These are phyloP conservation scores for Gymnoscopelus microlampas DNA, from an alignment of 2,797 vertebrate genomes.

Conservation along the genomic window DNA sequence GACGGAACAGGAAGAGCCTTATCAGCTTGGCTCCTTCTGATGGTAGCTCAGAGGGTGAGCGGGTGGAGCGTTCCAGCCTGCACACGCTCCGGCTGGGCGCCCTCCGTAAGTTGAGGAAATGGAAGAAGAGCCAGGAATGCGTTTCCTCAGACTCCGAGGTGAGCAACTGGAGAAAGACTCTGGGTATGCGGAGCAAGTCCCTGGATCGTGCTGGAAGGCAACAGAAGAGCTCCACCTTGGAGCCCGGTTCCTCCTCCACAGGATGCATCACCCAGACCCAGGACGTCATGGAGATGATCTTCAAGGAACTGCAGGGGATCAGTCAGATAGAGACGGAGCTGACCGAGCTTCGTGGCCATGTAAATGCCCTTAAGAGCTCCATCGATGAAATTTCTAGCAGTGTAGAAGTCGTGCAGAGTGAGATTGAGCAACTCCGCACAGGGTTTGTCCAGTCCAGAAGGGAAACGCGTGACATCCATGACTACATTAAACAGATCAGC, in stretches of 20 bases:
- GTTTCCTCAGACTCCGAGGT: slow-evolving; percentile 98
- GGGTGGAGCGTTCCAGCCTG: slow-evolving; percentile 88
- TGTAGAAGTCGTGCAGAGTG: slow-evolving; percentile 97
- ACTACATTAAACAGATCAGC: slow-evolving; percentile 96
- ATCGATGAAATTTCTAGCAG: slow-evolving; percentile 99
- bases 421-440: slow-evolving; percentile 96
- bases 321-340: slow-evolving; percentile 99
- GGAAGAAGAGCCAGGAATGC: slow-evolving; percentile 98
- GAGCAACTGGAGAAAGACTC: slow-evolving; percentile 93
- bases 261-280: slow-evolving; percentile 98
- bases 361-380: slow-evolving; percentile 96
- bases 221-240: slow-evolving; percentile 89
- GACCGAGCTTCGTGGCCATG: slow-evolving; percentile 94
- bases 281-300: slow-evolving; percentile 99
- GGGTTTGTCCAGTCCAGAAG: slow-evolving; percentile 97
- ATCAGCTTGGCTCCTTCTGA: slow-evolving; percentile 96
- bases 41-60: slow-evolving; percentile 95
- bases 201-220: slow-evolving; percentile 92
- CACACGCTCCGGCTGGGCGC: slow-evolving; percentile 93
- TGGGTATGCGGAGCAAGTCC: slow-evolving; percentile 97
- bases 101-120: slow-evolving; percentile 93
- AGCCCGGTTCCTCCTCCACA: slow-evolving; percentile 95
- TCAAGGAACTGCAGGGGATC: slow-evolving; percentile 98
- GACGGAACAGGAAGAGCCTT: slow-evolving; percentile 95
- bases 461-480: slow-evolving; percentile 97